These are phyloP conservation scores for Anastrepha ludens DNA, from an alignment of 1,140 invertebrate genomes.

Conservation along the genomic window DNA sequence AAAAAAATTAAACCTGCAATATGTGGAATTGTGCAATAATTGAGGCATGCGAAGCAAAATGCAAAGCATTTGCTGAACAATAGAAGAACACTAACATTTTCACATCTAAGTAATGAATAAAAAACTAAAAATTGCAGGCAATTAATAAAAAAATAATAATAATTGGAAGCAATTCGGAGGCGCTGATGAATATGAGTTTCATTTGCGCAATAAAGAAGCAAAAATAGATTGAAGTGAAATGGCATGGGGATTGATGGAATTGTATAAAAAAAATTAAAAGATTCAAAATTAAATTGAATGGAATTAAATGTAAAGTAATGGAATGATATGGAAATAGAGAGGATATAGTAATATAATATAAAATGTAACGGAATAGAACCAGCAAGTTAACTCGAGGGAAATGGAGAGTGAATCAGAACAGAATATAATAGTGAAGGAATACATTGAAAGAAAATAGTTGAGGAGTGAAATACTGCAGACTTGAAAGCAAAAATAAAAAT, in stretches of 20 bases:
- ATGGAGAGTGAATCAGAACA: neutral
- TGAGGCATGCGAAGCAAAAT: neutral
- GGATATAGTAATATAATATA: neutral
- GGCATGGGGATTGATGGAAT: too few relatives aligned
- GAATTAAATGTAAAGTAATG: too few relatives aligned
- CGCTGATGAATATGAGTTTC: neutral
- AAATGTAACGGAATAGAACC: neutral
- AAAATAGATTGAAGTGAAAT: neutral
- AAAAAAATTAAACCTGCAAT: neutral
- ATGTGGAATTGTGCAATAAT: neutral
- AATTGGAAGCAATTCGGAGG: conserved; percentile 9
- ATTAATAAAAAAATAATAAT: conserved; percentile 16
- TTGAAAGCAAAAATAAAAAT: too few relatives aligned
- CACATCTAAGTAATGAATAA: neutral
- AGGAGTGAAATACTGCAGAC: neutral
- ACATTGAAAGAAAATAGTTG: neutral
- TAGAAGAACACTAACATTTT: neutral
- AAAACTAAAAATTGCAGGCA: conserved; percentile 7
- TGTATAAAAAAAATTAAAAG: neutral
- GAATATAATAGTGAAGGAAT: neutral
- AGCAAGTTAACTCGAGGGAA: neutral
- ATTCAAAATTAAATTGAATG: too few relatives aligned
- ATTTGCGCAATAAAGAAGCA: neutral
- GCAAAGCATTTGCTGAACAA: neutral
- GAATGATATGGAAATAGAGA: too few relatives aligned